A percentile compares a stretch with the other conserved stretches of the same genome.
These are phyloP conservation scores for Drosophila histrio DNA, from an alignment of 2,888 invertebrate genomes.

Conservation along the genomic window DNA sequence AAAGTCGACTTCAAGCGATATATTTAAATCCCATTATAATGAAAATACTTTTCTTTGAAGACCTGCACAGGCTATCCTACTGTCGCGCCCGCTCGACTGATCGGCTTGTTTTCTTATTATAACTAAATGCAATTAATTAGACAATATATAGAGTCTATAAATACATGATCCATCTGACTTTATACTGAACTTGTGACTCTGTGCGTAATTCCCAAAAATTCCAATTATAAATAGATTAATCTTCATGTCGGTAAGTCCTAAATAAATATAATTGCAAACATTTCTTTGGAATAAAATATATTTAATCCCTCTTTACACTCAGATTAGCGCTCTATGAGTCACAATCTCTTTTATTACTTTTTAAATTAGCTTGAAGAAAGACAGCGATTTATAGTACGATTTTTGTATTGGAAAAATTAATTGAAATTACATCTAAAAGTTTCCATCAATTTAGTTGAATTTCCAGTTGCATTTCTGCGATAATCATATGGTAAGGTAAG, in stretches of 20 bases:
- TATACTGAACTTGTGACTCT: too few species aligned
- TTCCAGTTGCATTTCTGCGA: constrained; percentile 6
- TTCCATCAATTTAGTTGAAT: neutral
- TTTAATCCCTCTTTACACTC: neutral
- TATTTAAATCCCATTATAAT: too few species aligned
- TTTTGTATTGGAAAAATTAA: neutral
- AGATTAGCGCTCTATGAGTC: neutral
- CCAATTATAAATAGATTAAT: too few species aligned
- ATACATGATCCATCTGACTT: too few species aligned
- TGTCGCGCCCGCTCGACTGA: too few species aligned
- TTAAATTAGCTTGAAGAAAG: neutral
- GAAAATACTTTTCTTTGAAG: too few species aligned
- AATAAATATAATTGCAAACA: neutral
- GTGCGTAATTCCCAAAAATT: too few species aligned
- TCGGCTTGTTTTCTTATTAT: too few species aligned
- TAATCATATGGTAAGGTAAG: constrained; percentile 9
- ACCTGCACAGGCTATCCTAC: too few species aligned
- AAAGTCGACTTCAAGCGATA: too few species aligned
- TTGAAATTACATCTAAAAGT: neutral
- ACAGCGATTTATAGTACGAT: neutral
- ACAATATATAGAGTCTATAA: neutral
- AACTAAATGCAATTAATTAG: neutral
- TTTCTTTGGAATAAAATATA: neutral
- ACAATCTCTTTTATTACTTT: neutral
- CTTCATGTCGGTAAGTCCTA: too few species aligned